Conservation (phyloP, 2,888 invertebrate genomes). For the Omphaloscelis lunosa region DNA sequence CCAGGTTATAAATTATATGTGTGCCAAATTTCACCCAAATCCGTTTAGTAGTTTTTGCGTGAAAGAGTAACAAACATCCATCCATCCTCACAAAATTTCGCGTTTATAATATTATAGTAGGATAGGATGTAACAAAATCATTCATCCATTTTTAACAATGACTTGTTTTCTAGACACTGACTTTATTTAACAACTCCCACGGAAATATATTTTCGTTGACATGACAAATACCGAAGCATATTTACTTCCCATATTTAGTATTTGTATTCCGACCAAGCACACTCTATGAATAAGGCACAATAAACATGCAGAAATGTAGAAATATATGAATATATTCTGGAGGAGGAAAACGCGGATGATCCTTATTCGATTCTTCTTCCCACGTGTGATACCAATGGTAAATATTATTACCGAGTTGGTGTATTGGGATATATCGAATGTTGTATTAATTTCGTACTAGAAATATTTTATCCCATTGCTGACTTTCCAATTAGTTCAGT, state of each 20-base stretch:
- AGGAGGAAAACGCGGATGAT: slow-evolving; percentile 50
- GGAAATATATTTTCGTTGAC: slow-evolving; percentile 13
- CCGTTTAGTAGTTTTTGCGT: no score
- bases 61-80: no score
- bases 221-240: slow-evolving; percentile 19
- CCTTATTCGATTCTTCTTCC: slow-evolving; percentile 43
- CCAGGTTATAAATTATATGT: no score
- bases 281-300: slow-evolving; percentile 40
- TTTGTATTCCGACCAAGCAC: slow-evolving; percentile 48
- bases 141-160: background rate
- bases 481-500: slow-evolving; percentile 7
- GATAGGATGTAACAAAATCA: no score
- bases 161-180: background rate
- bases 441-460: slow-evolving; percentile 21
- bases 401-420: slow-evolving; percentile 49
- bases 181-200: background rate
- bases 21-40: no score
- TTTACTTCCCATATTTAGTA: slow-evolving; percentile 33
- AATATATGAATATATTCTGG: slow-evolving; percentile 52
- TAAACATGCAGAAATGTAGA: slow-evolving; percentile 47
- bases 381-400: slow-evolving; percentile 37
- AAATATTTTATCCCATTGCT: slow-evolving; percentile 15
- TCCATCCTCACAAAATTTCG: no score
- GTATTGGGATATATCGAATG: slow-evolving; percentile 19
- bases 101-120: no score